Base-by-base conservation (phyloP, 2,797 vertebrate species). In the Sciaenops ocellatus region DNA sequence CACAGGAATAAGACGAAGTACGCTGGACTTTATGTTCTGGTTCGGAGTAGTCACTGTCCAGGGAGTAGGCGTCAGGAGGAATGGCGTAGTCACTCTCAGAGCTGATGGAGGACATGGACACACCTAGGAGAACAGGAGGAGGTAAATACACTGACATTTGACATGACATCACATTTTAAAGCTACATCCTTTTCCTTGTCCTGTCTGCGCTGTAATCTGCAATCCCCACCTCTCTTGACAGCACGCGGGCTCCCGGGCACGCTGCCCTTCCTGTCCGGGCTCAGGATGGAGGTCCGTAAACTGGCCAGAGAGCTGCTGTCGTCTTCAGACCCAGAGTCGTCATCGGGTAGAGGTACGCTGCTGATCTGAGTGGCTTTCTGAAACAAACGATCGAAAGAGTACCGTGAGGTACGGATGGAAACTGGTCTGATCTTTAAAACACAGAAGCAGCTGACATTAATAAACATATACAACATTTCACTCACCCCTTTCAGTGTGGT, bases 1-100 rank as follows among this genome's bases (percentile, higher is more conserved):
- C 98, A 0, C 93, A 95, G 75, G 97, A 98, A 90, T 97, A 98
- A 16, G 96, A 96, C 1, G 97, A 99, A 16, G 98, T 99, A 9
- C 97, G 91, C 87, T 98, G 97, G 11, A 99, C 95, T 87, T 99
- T 99, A 74, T 98, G 97, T 57, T 99, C 98, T 1, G 98, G 98
- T 85, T 99, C 98, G 0, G 96, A 99, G 91, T 97, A 97, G 93
- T 99, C 97, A 2, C 97, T 97, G 93, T 98, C 97, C 93, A 98
- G 87, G 2, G 96, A 98, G 84, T 90, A 98, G 72, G 98, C 98
- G 10, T 99, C 98, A 1, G 98, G 98, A 26, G 98, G 98, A 70
- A 99, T 97, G 81, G 98, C 98, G 17, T 99, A 99, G 90, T 99
- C 98, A 16, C 98, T 96, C 89, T 99, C 98, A 0, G 98, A 99